Base-by-base conservation (phyloP, 1,140 invertebrate genomes). In the Ptiloglossa arizonensis region DNA sequence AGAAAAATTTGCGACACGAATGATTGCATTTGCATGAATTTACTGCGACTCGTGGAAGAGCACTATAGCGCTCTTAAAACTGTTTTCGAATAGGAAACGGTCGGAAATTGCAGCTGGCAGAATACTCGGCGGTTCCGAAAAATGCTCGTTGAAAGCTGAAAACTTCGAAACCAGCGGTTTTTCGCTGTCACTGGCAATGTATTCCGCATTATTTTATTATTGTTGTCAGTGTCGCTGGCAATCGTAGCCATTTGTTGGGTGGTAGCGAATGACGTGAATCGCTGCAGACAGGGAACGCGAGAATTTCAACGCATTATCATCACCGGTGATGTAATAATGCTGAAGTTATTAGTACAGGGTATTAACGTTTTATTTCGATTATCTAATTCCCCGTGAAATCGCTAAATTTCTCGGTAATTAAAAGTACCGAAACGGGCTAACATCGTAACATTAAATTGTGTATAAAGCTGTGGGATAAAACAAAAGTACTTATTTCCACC, bases 311-410 rank as follows among this genome's bases (percentile, higher is more conserved):
- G 38, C n/a, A 29, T 57, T 75, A 75, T 68, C n/a, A 68, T 41
- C 48, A 6, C 38, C 27, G 44, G 11, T 52, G 62, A 75, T 57
- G 68, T 57, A 68, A 75, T 75, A 46, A 75, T 57, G 56, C 50
- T 41, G 52, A n/a, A 35, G 52, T 75, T 75, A 75, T 75, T 75
- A 75, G 44, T 24, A 52, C 52, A 56, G 9, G 63, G 19, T 52
- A 46, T 75, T 68, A 75, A 24, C 38, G 27, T 68, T 75, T 75
- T 75, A 68, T 44, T 67, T 46, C 24, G 50, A 29, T 74, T 56
- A 56, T 56, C 38, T 67, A 74, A 74, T 74, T 54, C 62, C 22
- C 35, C 48, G 62, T 32, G 24, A 66, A 74, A 66, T 74, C 48
- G 38, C 3, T 29, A 6, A 9, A 22, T 60, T 35, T 22, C 57